These are phyloP conservation scores for Lepisosteus osseus DNA, from an alignment of 2,113 vertebrate genomes.

Conservation along the genomic window DNA sequence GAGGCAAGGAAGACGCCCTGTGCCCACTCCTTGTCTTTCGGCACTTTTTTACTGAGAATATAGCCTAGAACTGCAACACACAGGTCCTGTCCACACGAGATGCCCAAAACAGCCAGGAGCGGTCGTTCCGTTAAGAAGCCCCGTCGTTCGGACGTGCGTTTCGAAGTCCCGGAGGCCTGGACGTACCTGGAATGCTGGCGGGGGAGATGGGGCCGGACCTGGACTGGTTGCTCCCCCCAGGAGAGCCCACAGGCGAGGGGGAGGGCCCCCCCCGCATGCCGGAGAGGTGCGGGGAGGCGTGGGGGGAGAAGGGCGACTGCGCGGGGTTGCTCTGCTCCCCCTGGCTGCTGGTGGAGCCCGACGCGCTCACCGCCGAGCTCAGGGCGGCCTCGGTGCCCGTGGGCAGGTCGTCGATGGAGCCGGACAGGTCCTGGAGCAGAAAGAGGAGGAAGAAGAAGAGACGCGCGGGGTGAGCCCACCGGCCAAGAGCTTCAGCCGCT, in stretches of 20 bases:
- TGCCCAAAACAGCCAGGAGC: too few species aligned
- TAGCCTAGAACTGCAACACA: too few species aligned
- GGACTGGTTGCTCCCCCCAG: conserved; percentile 88
- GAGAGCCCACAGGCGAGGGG: conserved; percentile 88
- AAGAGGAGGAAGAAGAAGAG: conserved; percentile 6
- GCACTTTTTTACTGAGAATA: too few species aligned
- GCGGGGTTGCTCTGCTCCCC: conserved; percentile 88
- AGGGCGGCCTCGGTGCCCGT: conserved; percentile 87
- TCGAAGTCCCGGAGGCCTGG: too few species aligned
- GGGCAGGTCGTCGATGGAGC: conserved; percentile 93
- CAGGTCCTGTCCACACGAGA: too few species aligned
- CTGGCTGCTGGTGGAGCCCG: conserved; percentile 84
- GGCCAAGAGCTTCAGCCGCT: background rate
- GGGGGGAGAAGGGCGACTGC: conserved; percentile 92
- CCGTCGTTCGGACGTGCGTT: too few species aligned
- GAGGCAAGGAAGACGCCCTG: too few species aligned
- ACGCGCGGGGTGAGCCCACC: background rate
- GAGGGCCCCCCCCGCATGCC: conserved; percentile 86
- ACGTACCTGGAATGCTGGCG: conserved; percentile 82
- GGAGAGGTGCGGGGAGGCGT: conserved; percentile 87
- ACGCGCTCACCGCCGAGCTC: conserved; percentile 78
- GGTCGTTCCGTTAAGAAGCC: too few species aligned
- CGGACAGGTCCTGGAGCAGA: conserved; percentile 83
- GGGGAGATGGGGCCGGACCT: conserved; percentile 92
- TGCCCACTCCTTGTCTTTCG: too few species aligned